A percentile compares a stretch with the other conserved stretches of the same genome.
These are phyloP conservation scores for Plumapathes pennacea DNA, from an alignment of 92 coral and sea anemone species.

Conservation along the genomic window DNA sequence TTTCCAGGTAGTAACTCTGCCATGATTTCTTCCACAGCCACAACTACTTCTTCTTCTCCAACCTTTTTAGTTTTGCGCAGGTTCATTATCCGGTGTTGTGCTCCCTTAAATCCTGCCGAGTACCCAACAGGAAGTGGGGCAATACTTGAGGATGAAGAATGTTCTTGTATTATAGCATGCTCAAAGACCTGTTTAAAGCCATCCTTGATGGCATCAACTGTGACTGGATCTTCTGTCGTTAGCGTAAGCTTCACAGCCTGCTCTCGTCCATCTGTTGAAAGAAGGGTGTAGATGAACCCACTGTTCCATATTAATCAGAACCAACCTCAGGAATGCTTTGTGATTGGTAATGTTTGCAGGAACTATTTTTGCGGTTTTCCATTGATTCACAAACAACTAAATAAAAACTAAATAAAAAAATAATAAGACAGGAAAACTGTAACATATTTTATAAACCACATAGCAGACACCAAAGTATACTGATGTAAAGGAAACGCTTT, in stretches of 20 bases:
- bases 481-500: too few relatives aligned
- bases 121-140: slow-evolving; percentile 94
- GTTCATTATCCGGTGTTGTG: slow-evolving; percentile 78
- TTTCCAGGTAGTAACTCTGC: slow-evolving; percentile 92
- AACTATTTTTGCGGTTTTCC: too few relatives aligned
- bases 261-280: slow-evolving; percentile 68
- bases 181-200: slow-evolving; percentile 94
- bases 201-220: slow-evolving; percentile 82
- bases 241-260: slow-evolving; percentile 67
- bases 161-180: slow-evolving; percentile 64
- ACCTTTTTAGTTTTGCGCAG: slow-evolving; percentile 70
- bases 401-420: too few relatives aligned
- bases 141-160: slow-evolving; percentile 76
- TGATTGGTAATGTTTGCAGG: too few relatives aligned
- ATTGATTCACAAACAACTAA: too few relatives aligned
- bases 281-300: too few relatives aligned
- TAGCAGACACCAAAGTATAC: too few relatives aligned
- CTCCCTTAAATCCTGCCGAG: slow-evolving; percentile 92
- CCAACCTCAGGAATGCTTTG: too few relatives aligned
- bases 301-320: too few relatives aligned
- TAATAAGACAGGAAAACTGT: too few relatives aligned
- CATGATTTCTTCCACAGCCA: slow-evolving; percentile 87
- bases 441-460: too few relatives aligned
- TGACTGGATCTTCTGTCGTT: slow-evolving; percentile 65
- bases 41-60: slow-evolving; percentile 62